These are phyloP conservation scores for Delichon dasypus DNA, from an alignment of 2,797 vertebrate species.

Conservation along the genomic window DNA sequence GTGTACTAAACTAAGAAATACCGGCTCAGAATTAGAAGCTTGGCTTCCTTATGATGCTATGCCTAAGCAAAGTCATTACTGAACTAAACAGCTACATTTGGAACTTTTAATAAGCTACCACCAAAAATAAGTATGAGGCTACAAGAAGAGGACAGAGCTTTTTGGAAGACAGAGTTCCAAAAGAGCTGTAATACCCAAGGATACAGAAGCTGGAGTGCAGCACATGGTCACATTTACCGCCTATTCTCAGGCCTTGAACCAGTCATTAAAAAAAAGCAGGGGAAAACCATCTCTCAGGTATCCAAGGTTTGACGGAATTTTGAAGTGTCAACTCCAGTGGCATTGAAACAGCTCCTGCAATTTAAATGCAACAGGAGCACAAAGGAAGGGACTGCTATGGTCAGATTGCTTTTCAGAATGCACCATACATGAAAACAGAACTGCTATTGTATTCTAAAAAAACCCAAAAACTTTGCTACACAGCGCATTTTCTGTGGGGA, in stretches of 20 bases:
- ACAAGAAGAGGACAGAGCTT: not conserved
- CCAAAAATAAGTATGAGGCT: not conserved
- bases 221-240: not conserved
- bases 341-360: not conserved
- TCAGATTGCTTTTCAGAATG: not conserved
- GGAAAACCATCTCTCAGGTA: not conserved
- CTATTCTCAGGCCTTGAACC: not conserved
- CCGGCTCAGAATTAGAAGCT: not conserved
- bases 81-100: not conserved
- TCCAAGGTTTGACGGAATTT: not conserved
- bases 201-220: not conserved
- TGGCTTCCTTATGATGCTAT: not conserved
- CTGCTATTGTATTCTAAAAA: not conserved
- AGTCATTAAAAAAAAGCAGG: not conserved
- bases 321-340: not conserved
- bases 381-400: not conserved
- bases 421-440: not conserved
- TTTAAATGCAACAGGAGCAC: not conserved
- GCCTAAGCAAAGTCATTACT: not conserved
- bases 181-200: not conserved
- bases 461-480: not conserved
- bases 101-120: not conserved
- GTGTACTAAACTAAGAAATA: not conserved
- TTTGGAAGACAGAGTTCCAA: not conserved
- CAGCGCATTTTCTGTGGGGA: not conserved